Conservation (phyloP, 2,888 invertebrate species). For the Cremastobaeus sp. region DNA sequence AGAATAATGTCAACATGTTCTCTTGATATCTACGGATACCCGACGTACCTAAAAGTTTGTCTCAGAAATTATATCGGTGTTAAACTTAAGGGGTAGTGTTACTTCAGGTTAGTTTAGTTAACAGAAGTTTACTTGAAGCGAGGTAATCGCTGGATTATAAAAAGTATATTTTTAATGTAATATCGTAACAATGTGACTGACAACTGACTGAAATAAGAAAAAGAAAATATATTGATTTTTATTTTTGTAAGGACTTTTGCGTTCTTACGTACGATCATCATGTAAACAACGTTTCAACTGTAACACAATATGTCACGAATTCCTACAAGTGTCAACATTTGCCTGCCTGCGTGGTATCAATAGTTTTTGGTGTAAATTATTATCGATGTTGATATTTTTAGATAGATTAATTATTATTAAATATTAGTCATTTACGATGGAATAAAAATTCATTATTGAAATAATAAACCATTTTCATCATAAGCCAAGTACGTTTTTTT, state of each 20-base stretch:
- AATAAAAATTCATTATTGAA: conserved; percentile 39
- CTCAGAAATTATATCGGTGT: conserved; percentile 16
- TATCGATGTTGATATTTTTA: conserved; percentile 58
- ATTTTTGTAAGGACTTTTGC: conserved; percentile 53
- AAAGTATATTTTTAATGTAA: conserved; percentile 48
- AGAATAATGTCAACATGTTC: conserved; percentile 4
- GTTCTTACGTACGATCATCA: conserved; percentile 45
- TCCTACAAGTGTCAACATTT: conserved; percentile 54
- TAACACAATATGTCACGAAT: conserved; percentile 42
- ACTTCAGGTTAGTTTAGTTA: conserved; percentile 20
- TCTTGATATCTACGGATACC: conserved; percentile 23
- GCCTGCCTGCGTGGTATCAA: conserved; percentile 46
- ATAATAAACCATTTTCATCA: conserved; percentile 59
- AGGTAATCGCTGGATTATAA: conserved; percentile 27
- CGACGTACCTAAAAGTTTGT: conserved; percentile 24
- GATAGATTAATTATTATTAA: conserved; percentile 52
- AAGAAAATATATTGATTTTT: conserved; percentile 45
- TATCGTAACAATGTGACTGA: conserved; percentile 51
- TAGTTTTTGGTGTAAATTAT: conserved; percentile 54
- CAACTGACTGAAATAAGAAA: conserved; percentile 50
- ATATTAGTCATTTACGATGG: conserved; percentile 36
- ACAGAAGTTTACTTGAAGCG: conserved; percentile 13
- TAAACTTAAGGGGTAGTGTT: conserved; percentile 22
- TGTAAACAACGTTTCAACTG: conserved; percentile 34
- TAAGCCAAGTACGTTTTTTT: no score